Conservation (phyloP, 2,888 invertebrate genomes). For the Plutella xylostella region DNA sequence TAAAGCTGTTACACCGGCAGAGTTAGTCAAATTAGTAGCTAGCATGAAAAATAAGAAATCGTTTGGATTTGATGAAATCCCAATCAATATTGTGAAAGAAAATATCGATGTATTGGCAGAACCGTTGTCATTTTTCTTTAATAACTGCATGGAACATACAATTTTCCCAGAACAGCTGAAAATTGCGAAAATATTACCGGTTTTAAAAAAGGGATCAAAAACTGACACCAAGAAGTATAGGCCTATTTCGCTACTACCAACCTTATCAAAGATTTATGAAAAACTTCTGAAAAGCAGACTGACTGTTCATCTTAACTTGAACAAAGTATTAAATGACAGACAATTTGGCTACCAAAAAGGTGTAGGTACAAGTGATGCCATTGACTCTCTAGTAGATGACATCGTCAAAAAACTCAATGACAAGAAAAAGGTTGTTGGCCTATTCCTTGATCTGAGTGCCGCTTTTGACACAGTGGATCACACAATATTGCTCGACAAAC, state of each 20-base stretch:
- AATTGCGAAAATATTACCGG: not conserved
- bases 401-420: not conserved
- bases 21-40: not conserved
- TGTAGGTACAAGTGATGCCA: not conserved
- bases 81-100: not conserved
- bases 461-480: not conserved
- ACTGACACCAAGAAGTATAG: not conserved
- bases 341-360: not conserved
- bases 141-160: not conserved
- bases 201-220: not conserved
- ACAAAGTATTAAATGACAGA: not conserved
- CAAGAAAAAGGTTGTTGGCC: not conserved
- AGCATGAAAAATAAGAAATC: not conserved
- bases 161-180: not conserved
- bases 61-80: not conserved
- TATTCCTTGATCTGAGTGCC: not conserved
- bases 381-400: not conserved
- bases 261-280: conserved; percentile 1
- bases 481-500: not conserved
- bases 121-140: not conserved
- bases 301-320: not conserved
- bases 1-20: not conserved
- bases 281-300: not conserved
- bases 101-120: not conserved
- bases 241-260: not conserved